Evolutionary conservation across 2,797 vertebrate species (phyloP).

Genomic region (Meda fulgida): DNA sequence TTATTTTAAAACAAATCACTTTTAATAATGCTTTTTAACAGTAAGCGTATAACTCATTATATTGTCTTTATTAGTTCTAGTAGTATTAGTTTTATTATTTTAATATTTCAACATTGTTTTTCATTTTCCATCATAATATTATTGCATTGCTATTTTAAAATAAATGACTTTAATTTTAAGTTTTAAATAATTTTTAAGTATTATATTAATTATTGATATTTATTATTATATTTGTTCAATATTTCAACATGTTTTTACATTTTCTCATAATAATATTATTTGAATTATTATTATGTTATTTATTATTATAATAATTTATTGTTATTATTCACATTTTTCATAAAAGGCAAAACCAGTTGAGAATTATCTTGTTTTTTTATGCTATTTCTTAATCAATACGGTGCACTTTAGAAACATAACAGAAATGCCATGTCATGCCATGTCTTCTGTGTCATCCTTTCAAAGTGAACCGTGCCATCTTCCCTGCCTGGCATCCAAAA

Average conservation of each 20-base stretch:
- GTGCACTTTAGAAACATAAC: slow-evolving; percentile 1
- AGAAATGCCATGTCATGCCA: slow-evolving; percentile 9
- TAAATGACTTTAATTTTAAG: too few species aligned
- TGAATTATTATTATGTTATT: neutral
- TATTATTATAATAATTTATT: neutral
- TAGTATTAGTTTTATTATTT: too few species aligned
- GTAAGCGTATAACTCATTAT: too few species aligned
- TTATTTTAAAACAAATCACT: too few species aligned
- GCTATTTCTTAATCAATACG: neutral
- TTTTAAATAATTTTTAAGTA: too few species aligned
- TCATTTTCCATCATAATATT: too few species aligned
- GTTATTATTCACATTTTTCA: neutral
- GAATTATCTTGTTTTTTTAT: neutral
- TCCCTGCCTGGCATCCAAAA: slow-evolving; percentile 63
- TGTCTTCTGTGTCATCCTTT: slow-evolving; percentile 4
- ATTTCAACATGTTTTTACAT: neutral
- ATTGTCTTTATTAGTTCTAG: too few species aligned
- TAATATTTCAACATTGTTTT: too few species aligned
- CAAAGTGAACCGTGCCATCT: slow-evolving; percentile 63
- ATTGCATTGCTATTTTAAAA: too few species aligned
- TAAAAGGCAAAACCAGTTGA: neutral
- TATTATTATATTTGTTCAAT: neutral
- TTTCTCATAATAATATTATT: neutral
- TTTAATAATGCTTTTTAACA: too few species aligned
- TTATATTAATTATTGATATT: neutral